These are phyloP conservation scores for Habrosyne pyritoides DNA, from an alignment of 2,888 invertebrate species.

Conservation along the genomic window DNA sequence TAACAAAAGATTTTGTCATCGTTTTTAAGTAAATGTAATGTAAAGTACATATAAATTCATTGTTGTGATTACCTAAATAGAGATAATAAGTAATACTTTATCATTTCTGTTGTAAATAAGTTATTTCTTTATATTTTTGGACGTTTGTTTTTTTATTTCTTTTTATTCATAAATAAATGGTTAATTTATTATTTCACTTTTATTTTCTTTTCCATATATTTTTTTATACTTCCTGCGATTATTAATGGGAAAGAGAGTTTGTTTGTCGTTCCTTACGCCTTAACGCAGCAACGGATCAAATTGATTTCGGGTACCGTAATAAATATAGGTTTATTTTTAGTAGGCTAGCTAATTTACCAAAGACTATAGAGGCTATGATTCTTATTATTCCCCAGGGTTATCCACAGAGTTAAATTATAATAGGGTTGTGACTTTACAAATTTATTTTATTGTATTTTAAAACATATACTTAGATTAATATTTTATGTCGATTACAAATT, in stretches of 20 bases:
- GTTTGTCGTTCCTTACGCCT: too few species aligned
- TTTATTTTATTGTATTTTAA: background rate
- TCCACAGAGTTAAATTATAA: slow-evolving; percentile 39
- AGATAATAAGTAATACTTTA: slow-evolving; percentile 17
- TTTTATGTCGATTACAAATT: background rate
- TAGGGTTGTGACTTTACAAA: slow-evolving; percentile 41
- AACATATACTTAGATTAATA: background rate
- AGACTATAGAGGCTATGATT: too few species aligned
- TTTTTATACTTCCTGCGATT: too few species aligned
- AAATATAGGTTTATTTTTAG: too few species aligned
- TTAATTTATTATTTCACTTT: slow-evolving; percentile 33
- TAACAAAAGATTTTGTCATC: background rate
- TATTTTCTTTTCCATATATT: slow-evolving; percentile 18
- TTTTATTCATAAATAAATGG: slow-evolving; percentile 37
- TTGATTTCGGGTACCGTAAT: too few species aligned
- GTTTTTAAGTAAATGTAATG: background rate
- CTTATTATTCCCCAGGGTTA: slow-evolving; percentile 28
- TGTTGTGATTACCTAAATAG: slow-evolving; percentile 40
- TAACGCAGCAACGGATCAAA: too few species aligned
- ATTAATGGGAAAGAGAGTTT: too few species aligned
- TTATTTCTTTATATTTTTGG: slow-evolving; percentile 40
- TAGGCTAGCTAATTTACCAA: too few species aligned
- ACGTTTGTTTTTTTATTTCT: slow-evolving; percentile 43
- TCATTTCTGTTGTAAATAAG: slow-evolving; percentile 54
- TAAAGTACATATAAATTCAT: slow-evolving; percentile 14